Percentiles rank a stretch among this genome's conserved stretches.
Conservation (phyloP, 2,888 invertebrate species). For the Ectropis crepuscularia region DNA sequence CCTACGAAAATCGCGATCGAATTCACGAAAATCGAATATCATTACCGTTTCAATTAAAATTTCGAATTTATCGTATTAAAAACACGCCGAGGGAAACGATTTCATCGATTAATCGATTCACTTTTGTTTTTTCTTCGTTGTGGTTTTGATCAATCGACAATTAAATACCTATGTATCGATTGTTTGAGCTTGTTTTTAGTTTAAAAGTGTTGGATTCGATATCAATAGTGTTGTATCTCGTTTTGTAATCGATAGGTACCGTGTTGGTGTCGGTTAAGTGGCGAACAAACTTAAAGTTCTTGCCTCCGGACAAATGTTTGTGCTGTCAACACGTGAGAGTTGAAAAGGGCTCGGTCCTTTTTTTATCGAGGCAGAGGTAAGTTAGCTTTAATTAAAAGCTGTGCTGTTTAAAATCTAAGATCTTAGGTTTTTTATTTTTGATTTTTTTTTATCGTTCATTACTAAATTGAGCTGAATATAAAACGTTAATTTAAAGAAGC, state of each 20-base stretch:
- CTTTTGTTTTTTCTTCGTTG: too few species aligned
- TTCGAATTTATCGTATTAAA: too few species aligned
- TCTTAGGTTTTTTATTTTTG: too few species aligned
- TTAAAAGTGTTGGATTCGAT: slow-evolving; percentile 10
- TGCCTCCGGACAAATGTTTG: slow-evolving; percentile 68
- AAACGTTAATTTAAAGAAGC: too few species aligned
- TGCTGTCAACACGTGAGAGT: slow-evolving; percentile 65
- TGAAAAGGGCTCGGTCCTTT: slow-evolving; percentile 24
- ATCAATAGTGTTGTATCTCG: slow-evolving; percentile 44
- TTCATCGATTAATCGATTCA: too few species aligned
- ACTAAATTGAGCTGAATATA: too few species aligned
- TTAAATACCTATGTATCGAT: too few species aligned
- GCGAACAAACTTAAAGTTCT: slow-evolving; percentile 50
- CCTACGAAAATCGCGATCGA: slow-evolving; percentile 49
- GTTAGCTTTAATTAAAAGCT: slow-evolving; percentile 20
- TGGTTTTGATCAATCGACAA: too few species aligned
- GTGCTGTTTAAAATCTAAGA: neutral
- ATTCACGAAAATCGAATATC: slow-evolving; percentile 29
- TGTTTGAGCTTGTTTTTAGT: too few species aligned
- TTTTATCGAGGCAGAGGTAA: slow-evolving; percentile 30
- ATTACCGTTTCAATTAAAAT: too few species aligned
- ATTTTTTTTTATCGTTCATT: too few species aligned
- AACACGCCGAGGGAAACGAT: too few species aligned
- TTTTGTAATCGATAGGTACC: slow-evolving; percentile 42
- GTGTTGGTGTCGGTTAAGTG: slow-evolving; percentile 52